A percentile compares a stretch with the other conserved stretches of the same genome.
Evolutionary conservation across 2,113 vertebrate genomes (phyloP).

Genomic region (Neoarius graeffei): DNA sequence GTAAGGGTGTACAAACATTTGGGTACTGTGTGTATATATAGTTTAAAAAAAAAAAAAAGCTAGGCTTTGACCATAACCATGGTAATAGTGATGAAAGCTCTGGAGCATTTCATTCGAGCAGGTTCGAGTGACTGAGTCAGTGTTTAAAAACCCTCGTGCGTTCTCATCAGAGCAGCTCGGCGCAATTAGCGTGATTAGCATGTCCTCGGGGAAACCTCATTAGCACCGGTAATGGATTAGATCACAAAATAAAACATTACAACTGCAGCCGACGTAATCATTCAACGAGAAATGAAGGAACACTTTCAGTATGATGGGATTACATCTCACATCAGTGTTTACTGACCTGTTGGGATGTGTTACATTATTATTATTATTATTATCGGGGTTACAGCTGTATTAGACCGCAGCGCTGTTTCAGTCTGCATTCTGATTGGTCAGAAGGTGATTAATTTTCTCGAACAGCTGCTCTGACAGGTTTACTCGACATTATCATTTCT

Average conservation of each 20-base stretch:
- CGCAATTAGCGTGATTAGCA: not conserved
- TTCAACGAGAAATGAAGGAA: not conserved
- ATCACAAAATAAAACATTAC: slow-evolving; percentile 2
- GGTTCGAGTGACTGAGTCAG: not conserved
- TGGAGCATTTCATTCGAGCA: not conserved
- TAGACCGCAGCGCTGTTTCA: not conserved
- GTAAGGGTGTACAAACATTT: no score
- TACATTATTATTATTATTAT: not conserved
- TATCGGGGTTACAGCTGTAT: not conserved
- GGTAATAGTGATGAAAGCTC: not conserved
- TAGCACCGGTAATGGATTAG: slow-evolving; percentile 15
- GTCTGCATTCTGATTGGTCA: not conserved
- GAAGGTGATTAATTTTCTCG: not conserved
- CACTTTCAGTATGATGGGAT: no score
- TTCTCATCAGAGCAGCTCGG: not conserved
- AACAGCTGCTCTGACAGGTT: not conserved
- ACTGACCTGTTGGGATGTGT: not conserved
- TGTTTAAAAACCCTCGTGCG: not conserved
- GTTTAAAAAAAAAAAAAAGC: no score
- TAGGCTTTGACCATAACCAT: not conserved
- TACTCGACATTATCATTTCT: not conserved
- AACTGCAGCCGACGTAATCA: not conserved
- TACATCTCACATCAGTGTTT: not conserved
- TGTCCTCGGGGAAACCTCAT: not conserved
- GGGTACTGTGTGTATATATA: not conserved